These are phyloP conservation scores for Plumapathes pennacea DNA, from an alignment of 92 coral and sea anemone genomes.

Conservation along the genomic window DNA sequence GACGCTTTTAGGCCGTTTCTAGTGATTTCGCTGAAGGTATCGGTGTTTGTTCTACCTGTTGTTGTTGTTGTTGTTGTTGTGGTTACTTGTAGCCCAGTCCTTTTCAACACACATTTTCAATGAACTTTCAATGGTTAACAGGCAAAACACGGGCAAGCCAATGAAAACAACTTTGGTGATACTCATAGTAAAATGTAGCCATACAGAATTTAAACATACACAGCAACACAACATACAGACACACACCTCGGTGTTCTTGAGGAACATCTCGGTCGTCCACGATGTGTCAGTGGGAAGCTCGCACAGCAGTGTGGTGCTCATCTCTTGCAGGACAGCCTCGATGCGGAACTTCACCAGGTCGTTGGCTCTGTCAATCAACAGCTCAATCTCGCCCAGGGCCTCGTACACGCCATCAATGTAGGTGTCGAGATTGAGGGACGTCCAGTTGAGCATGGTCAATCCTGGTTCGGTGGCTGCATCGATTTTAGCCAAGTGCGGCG, in stretches of 20 bases:
- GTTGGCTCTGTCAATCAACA: slow-evolving; percentile 78
- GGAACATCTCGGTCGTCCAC: slow-evolving; percentile 83
- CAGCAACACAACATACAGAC: too few species aligned
- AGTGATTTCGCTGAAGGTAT: too few species aligned
- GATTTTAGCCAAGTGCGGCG: slow-evolving; percentile 87
- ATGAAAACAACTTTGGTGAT: too few species aligned
- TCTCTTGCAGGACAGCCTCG: slow-evolving; percentile 86
- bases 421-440: slow-evolving; percentile 79
- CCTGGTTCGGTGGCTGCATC: slow-evolving; percentile 95
- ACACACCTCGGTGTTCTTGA: slow-evolving; percentile 82
- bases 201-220: too few species aligned
- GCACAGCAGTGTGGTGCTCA: slow-evolving; percentile 77
- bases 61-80: too few species aligned
- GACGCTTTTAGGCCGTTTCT: too few species aligned
- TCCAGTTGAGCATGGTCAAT: slow-evolving; percentile 93
- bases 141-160: too few species aligned
- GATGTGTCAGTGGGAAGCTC: slow-evolving; percentile 84
- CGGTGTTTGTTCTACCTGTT: too few species aligned
- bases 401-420: slow-evolving; percentile 87
- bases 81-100: too few species aligned
- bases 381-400: slow-evolving; percentile 70
- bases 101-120: too few species aligned
- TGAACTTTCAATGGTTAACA: too few species aligned
- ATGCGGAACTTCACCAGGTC: slow-evolving; percentile 85
- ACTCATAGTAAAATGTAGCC: too few species aligned